Evolutionary conservation across 64 coral and sea anemone species (phyloP).

Genomic region (Porites lutea): DNA sequence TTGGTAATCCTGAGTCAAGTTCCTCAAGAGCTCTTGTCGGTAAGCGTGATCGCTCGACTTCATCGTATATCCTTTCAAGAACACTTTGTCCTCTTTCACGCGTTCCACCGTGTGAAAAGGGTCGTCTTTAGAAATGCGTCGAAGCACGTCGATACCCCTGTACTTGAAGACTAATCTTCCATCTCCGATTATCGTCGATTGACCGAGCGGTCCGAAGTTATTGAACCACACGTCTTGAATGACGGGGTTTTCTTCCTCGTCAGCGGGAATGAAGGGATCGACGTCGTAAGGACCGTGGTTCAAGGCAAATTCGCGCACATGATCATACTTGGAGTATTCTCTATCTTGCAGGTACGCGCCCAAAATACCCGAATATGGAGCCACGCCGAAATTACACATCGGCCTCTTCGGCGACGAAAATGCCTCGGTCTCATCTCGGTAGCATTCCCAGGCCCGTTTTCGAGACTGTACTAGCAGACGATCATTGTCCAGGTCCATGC

Average conservation of each 20-base stretch:
- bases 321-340: not conserved
- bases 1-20: not conserved
- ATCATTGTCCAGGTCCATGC: not conserved
- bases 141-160: not conserved
- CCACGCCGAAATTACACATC: not conserved
- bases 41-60: not conserved
- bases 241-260: not conserved
- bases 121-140: not conserved
- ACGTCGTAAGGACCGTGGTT: not conserved
- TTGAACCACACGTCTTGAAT: not conserved
- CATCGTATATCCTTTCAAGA: not conserved
- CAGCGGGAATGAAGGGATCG: not conserved
- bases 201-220: not conserved
- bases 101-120: not conserved
- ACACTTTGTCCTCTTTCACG: not conserved
- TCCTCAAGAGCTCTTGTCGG: not conserved
- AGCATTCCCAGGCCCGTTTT: not conserved
- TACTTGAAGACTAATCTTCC: not conserved
- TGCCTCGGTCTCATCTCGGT: not conserved
- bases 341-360: not conserved
- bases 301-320: not conserved
- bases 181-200: not conserved
- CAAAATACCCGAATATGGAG: not conserved
- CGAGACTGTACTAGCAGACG: not conserved
- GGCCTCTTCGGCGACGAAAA: not conserved